Conservation (phyloP, 2,888 invertebrate genomes). For the Petrophora chlorosata region DNA sequence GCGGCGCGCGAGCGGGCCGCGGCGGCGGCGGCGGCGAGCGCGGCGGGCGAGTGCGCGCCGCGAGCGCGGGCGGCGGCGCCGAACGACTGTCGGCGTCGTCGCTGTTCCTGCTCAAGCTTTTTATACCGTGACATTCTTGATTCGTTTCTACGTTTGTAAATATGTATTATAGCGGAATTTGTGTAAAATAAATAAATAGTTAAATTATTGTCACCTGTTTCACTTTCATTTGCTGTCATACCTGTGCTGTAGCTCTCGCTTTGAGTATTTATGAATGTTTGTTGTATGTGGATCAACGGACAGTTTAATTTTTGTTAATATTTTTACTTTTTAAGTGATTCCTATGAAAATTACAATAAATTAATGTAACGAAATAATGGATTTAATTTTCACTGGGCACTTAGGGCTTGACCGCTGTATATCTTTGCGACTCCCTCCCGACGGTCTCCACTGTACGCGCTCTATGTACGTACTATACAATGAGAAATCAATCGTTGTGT, state of each 20-base stretch:
- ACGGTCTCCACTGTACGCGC: too few relatives aligned
- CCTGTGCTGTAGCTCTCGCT: conserved; percentile 18
- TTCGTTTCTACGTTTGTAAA: conserved; percentile 83
- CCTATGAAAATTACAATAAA: conserved; percentile 37
- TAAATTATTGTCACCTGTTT: conserved; percentile 59
- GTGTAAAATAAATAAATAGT: conserved; percentile 78
- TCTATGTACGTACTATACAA: too few relatives aligned
- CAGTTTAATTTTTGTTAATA: conserved; percentile 34
- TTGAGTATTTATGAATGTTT: conserved; percentile 33
- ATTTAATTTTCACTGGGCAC: conserved; percentile 1
- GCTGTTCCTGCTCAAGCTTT: conserved; percentile 60
- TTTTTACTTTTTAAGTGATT: conserved; percentile 35
- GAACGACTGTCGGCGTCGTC: conserved; percentile 6
- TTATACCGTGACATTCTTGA: conserved; percentile 75
- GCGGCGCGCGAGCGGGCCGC: conserved; percentile 4
- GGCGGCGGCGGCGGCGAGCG: background rate
- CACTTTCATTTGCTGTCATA: conserved; percentile 33
- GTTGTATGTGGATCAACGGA: conserved; percentile 29
- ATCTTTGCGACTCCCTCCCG: too few relatives aligned
- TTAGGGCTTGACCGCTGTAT: too few relatives aligned
- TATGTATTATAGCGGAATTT: conserved; percentile 83
- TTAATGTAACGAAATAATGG: conserved; percentile 25
- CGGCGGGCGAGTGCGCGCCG: conserved; percentile 6
- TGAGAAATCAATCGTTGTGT: too few relatives aligned
- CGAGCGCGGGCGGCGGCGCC: conserved; percentile 9